Evolutionary conservation across 2,113 vertebrate species (phyloP).

Genomic region (Xiphorhynchus elegans): DNA sequence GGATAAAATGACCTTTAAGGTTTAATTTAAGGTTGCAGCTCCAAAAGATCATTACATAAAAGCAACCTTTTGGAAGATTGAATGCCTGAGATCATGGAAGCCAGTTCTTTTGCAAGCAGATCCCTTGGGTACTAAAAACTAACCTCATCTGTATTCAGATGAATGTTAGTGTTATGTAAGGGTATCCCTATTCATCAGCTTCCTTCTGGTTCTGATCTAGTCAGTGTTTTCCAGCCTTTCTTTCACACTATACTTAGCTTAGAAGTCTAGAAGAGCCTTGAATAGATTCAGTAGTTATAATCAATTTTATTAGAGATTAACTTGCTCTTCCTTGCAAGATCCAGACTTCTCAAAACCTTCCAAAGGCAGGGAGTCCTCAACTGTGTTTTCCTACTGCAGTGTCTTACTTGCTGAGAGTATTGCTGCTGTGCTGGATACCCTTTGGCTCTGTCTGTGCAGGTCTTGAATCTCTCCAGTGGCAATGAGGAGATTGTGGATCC

Average conservation of each 20-base stretch:
- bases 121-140: not conserved
- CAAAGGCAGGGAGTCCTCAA: not conserved
- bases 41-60: not conserved
- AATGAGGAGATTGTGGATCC: conserved; percentile 71
- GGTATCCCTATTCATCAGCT: not conserved
- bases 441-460: conserved; percentile 48
- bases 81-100: not conserved
- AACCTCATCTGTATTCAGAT: not conserved
- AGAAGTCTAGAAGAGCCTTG: not conserved
- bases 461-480: conserved; percentile 72
- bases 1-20: not conserved
- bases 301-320: not conserved
- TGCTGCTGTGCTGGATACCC: not conserved
- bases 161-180: not conserved
- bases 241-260: not conserved
- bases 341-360: not conserved
- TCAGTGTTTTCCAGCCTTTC: not conserved
- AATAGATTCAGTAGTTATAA: not conserved
- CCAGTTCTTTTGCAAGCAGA: not conserved
- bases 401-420: not conserved
- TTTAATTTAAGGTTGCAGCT: not conserved
- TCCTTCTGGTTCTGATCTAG: not conserved
- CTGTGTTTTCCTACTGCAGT: not conserved
- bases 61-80: not conserved
- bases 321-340: not conserved